Conservation (phyloP, 1,140 invertebrate genomes). For the Archivesica marissinica region DNA sequence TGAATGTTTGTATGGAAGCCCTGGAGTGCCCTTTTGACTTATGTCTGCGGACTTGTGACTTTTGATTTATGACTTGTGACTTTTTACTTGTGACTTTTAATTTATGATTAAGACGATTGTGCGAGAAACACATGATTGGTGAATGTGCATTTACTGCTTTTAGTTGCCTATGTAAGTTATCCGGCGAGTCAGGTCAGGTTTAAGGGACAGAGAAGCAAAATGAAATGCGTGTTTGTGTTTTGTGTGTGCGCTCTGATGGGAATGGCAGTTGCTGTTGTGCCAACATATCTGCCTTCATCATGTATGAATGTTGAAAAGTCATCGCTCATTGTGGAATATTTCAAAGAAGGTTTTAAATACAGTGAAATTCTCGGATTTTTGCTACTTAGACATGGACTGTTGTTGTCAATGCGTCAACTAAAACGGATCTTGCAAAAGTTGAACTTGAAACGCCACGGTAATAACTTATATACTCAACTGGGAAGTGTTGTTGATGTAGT, state of each 20-base stretch:
- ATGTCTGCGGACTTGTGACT: no score
- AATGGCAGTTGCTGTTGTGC: background rate
- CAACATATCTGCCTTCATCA: background rate
- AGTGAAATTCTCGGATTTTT: conserved; percentile 27
- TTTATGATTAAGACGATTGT: no score
- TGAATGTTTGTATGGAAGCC: no score
- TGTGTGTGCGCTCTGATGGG: background rate
- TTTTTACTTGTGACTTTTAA: no score
- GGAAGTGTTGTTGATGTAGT: conserved; percentile 13
- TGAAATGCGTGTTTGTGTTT: background rate
- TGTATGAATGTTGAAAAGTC: background rate
- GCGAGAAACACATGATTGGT: no score
- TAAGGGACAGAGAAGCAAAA: background rate
- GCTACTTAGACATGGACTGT: background rate
- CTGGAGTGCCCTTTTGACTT: no score
- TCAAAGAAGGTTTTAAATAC: background rate
- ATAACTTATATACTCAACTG: background rate
- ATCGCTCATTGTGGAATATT: background rate
- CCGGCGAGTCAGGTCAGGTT: no score
- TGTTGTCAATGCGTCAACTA: background rate
- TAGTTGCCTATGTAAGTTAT: no score
- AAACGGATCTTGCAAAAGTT: background rate
- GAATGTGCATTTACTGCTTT: no score
- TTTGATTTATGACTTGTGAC: no score
- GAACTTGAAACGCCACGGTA: background rate